phyloP scores from a whole-genome alignment of 2,888 invertebrate species.

The Lacanobia oleracea region DNA sequence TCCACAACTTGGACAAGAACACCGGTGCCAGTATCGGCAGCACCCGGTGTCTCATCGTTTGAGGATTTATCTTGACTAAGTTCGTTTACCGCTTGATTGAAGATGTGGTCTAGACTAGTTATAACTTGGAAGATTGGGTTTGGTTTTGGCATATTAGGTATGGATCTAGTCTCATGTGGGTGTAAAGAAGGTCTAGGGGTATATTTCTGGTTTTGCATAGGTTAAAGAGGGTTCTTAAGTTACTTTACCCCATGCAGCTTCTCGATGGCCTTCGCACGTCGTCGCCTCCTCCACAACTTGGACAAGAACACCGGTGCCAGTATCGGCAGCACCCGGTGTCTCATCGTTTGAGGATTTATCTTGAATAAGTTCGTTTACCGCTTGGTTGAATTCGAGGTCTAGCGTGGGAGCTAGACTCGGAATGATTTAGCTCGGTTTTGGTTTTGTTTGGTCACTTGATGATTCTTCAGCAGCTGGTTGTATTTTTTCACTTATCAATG shows the following conservation, averaged over 20 bases:
- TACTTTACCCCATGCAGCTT: constrained; percentile 83
- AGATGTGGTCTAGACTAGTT: constrained; percentile 61
- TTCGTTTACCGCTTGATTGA: constrained; percentile 35
- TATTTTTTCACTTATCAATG: neutral
- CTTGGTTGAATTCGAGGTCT: constrained; percentile 42
- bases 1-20: constrained; percentile 86
- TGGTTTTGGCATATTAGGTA: neutral
- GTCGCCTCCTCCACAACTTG: constrained; percentile 82
- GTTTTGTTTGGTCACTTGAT: neutral
- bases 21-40: constrained; percentile 86
- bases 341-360: constrained; percentile 89
- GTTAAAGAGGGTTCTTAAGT: neutral
- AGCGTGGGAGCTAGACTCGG: constrained; percentile 64
- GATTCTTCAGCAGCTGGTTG: neutral
- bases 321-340: constrained; percentile 86
- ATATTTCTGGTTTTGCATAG: neutral
- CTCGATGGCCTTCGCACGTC: constrained; percentile 85
- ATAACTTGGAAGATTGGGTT: constrained; percentile 44
- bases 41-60: constrained; percentile 88
- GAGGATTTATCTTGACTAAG: constrained; percentile 86
- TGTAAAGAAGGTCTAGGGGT: neutral
- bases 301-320: constrained; percentile 86
- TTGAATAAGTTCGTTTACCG: constrained; percentile 71
- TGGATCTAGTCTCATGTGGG: too few species aligned
- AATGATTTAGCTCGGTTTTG: neutral